Evolutionary conservation across 2,113 vertebrate genomes (phyloP), one percentile per base, ranked within the genome.

Genomic region (Epinephelus cyanopodus): DNA sequence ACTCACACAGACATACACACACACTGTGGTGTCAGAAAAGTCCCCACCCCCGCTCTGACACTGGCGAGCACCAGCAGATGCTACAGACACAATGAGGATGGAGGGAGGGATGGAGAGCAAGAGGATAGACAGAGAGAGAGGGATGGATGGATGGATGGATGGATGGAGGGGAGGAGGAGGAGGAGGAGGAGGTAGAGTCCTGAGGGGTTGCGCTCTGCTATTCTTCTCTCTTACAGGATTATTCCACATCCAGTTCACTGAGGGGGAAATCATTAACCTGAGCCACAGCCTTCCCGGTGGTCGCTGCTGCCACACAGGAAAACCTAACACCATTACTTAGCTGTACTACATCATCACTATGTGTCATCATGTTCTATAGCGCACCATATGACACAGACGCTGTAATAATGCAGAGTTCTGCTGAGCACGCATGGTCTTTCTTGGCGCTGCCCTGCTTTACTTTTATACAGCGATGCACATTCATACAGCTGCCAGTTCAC

Each of bases 31-130:
- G 92, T 84, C 89, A 86, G 81, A 88, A 73, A 84, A 89, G 87
- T 85, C 90, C 86, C 89, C 90, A 85, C 92, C 91, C 91, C 91
- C 91, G 73, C 91, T 85, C 86, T 69, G 81, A 93, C 87, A 88
- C 89, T n/a, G 37, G 79, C 68, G 57, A 89, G 76, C 75, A 54
- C 81, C 58, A 89, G 87, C 85, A 88, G 91, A 90, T 88, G 82
- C 81, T 86, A 83, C 81, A 89, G 77, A 90, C 85, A 93, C 90
- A 87, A 90, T 86, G 80, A 89, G 84, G 74, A 81, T 65, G 79
- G 56, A 91, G 60, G 69, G 62, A 86, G 52, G 70, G 81, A 81
- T 79, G 79, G 71, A 63, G 81, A 33, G 45, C 19, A 61, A 69
- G 70, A 54, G 56, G 71, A 77, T 11, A 81, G 73, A 79, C 62